Base-by-base conservation (phyloP, 2,888 invertebrate genomes). In the Pimpla rufipes region DNA sequence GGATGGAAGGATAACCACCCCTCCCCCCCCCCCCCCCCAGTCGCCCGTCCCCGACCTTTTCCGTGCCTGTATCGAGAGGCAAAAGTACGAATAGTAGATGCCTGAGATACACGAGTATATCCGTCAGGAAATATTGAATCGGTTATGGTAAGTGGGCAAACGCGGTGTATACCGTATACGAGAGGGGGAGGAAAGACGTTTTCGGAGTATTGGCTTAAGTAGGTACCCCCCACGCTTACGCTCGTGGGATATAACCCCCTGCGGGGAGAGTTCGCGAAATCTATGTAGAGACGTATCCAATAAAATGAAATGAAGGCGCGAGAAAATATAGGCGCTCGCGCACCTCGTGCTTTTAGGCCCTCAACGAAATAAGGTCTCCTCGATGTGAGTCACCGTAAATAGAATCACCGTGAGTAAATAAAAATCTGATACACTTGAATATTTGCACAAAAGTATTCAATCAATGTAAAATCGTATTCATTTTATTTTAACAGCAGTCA, bases 121-220 rank as follows among this genome's bases (percentile, higher is more conserved):
- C 76, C 76, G 77, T 83, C 76, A 74, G 77, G 57, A 83, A 83
- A 81, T 83, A 83, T 83, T 74, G 77, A 83, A 83, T 83, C 81
- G 80, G 62, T 81, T 83, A 83, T 83, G 83, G 81, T 81, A 81
- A 83, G 80, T 74, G 83, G 77, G 74, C 77, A 74, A 81, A 81
- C 77, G 77, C 74, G 42, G 59, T 77, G 77, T 79, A 79, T 68
- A 73, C 66, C 45, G 52, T 76, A 73, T 73, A 45, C 68, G 40
- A 45, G 47, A 70, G 55, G 52, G 75, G 55, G 50, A 42, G 73
- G 59, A 76, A 59, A 76, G 66, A 76, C 52, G 80, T 76, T 83
- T 16, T 42, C 23, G 55, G 18, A 62, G 67, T 80, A 80, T 80
- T 52, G 80, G 21, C 59, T 29, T 80, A 80, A 80, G 73, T 73